Percentiles rank a stretch among this genome's conserved stretches.
phyloP scores from a whole-genome alignment of 2,888 invertebrate genomes.

The Rambutsinella grinnellia region DNA sequence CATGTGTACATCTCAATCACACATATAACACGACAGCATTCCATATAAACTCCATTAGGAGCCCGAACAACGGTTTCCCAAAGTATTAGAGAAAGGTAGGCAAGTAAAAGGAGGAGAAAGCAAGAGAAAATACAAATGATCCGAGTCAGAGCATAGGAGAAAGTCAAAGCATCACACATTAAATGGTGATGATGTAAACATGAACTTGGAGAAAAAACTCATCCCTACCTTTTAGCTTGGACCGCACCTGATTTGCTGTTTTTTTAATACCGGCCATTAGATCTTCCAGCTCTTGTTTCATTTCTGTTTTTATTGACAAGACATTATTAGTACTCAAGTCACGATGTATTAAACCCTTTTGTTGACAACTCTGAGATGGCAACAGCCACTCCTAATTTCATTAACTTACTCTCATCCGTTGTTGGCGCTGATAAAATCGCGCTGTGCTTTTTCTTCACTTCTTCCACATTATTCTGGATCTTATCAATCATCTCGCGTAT shows the following conservation, averaged over 20 bases:
- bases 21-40: too few relatives aligned
- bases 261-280: conserved; percentile 99
- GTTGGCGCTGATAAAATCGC: conserved; percentile 98
- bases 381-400: too few relatives aligned
- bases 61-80: too few relatives aligned
- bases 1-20: conserved; percentile 83
- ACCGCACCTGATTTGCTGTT: conserved; percentile 99
- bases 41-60: too few relatives aligned
- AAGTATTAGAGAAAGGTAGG: too few relatives aligned
- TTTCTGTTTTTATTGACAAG: conserved; percentile 76
- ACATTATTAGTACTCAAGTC: too few relatives aligned
- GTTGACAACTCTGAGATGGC: not conserved
- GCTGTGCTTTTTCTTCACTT: conserved; percentile 99
- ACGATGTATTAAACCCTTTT: too few relatives aligned
- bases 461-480: conserved; percentile 99
- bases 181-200: not conserved
- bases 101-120: too few relatives aligned
- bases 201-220: not conserved
- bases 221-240: conserved; percentile 72
- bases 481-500: conserved; percentile 99
- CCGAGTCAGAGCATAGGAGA: too few relatives aligned
- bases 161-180: not conserved
- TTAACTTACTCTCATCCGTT: conserved; percentile 98
- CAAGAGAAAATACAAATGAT: too few relatives aligned
- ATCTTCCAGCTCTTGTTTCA: conserved; percentile 99